Base-by-base conservation (phyloP, 1,140 invertebrate species). In the Zaprionus africanus region DNA sequence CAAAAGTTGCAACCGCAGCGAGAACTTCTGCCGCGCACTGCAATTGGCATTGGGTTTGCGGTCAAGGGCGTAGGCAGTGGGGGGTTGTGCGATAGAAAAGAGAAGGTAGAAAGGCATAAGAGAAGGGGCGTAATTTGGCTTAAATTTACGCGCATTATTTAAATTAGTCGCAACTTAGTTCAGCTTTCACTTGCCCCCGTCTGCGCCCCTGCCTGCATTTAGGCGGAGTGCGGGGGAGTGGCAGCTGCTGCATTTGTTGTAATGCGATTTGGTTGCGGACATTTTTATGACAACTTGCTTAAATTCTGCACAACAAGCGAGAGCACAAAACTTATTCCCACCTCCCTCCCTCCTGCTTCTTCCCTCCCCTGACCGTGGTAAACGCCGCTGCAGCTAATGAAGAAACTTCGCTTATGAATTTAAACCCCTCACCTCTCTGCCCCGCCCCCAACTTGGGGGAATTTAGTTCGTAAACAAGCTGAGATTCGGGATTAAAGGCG, bases 271-370 rank as follows among this genome's bases (percentile, higher is more conserved):
- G 78, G 82, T 68, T 77, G 80, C 74, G 78, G 67, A 83, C 85
- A 87, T 90, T 88, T 88, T 88, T 88, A 90, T 88, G 85, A 88
- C 85, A 88, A 90, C 78, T 90, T 88, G 84, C 81, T 88, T 88
- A 81, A 88, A 88, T 90, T 46, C n/a, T 84, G 78, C 81, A 79
- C 84, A 90, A 78, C 79, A 82, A 79, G 72, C 76, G 54, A 67
- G 67, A 49, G 46, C 19, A 22, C 63, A 73, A 90, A 88, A 88
- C 84, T 88, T 88, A 84, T 87, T 87, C 87, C 73, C 73, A 67
- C 67, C 78, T 19, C 4, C 13, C 5, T 24, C 13, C 2, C 1
- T 13, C 1, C 28, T 31, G 12, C 46, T 17, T 19, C 46, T 56
- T 65, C 38, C 38, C 24, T 36, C 31, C 24, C 4, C 54, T 34